Evolutionary conservation across 2,113 vertebrate species (phyloP).

Genomic region (Mus pahari): DNA sequence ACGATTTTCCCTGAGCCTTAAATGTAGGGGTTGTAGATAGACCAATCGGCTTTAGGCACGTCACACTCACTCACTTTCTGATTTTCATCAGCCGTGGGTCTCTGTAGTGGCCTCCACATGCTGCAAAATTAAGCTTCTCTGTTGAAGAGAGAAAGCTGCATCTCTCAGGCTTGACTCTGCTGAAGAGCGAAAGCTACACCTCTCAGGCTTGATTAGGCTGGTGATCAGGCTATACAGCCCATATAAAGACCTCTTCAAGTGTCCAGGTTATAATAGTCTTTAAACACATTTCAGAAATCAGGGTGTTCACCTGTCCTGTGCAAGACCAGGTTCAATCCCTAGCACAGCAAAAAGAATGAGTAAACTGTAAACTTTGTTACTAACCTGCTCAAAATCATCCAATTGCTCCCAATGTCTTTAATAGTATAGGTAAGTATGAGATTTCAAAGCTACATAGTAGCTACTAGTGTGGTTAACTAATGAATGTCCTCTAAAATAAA

Average conservation of each 20-base stretch:
- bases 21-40: background rate
- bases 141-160: background rate
- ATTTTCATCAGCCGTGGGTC: background rate
- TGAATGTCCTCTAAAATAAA: slow-evolving; percentile 41
- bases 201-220: background rate
- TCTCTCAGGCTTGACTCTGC: background rate
- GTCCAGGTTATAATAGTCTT: background rate
- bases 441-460: slow-evolving; percentile 17
- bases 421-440: background rate
- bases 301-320: background rate
- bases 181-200: background rate
- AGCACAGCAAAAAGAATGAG: background rate
- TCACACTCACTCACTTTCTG: background rate
- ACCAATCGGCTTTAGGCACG: background rate
- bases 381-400: slow-evolving; percentile 36
- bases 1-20: background rate
- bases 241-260: background rate
- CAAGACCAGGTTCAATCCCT: background rate
- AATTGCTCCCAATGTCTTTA: slow-evolving; percentile 19
- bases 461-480: slow-evolving; percentile 10
- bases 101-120: background rate
- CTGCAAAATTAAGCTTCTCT: background rate
- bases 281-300: background rate
- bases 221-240: background rate
- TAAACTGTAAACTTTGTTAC: slow-evolving; percentile 35